Percentiles rank a stretch among this genome's conserved stretches.
These are phyloP conservation scores for Himalopsyche japonica DNA, from an alignment of 2,888 invertebrate genomes.

Conservation along the genomic window DNA sequence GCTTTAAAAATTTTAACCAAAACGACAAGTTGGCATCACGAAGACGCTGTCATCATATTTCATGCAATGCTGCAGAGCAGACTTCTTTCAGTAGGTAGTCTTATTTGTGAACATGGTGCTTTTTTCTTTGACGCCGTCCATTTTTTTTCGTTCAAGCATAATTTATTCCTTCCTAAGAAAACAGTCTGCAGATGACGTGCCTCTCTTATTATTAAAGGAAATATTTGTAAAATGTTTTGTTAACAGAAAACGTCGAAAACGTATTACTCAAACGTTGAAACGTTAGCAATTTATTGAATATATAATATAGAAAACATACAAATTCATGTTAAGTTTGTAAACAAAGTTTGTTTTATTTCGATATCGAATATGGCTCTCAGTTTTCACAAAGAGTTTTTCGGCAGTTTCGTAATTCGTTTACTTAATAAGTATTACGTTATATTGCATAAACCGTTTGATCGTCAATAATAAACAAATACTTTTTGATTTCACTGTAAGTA, in stretches of 20 bases:
- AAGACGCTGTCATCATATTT: background rate
- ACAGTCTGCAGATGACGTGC: slow-evolving; percentile 7
- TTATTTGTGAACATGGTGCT: background rate
- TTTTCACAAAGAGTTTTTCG: too few relatives aligned
- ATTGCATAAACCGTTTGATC: too few relatives aligned
- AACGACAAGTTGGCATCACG: background rate
- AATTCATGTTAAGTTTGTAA: background rate
- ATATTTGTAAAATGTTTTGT: slow-evolving; percentile 1
- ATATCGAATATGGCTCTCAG: too few relatives aligned
- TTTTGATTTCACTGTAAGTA: too few relatives aligned
- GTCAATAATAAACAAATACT: too few relatives aligned
- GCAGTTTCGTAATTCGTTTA: too few relatives aligned
- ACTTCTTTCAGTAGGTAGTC: background rate
- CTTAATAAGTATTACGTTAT: too few relatives aligned
- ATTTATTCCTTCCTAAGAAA: background rate
- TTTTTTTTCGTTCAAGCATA: slow-evolving; percentile 5
- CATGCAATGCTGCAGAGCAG: background rate
- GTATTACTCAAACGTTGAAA: background rate
- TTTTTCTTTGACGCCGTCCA: background rate
- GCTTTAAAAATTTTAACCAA: background rate
- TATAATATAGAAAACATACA: too few relatives aligned
- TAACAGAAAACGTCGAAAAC: background rate
- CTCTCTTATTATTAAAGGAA: background rate
- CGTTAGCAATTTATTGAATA: background rate
- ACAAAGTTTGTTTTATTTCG: too few relatives aligned